A percentile compares a stretch with the other conserved stretches of the same genome.
These are phyloP conservation scores for Columba guinea DNA, from an alignment of 2,797 vertebrate species.

Conservation along the genomic window DNA sequence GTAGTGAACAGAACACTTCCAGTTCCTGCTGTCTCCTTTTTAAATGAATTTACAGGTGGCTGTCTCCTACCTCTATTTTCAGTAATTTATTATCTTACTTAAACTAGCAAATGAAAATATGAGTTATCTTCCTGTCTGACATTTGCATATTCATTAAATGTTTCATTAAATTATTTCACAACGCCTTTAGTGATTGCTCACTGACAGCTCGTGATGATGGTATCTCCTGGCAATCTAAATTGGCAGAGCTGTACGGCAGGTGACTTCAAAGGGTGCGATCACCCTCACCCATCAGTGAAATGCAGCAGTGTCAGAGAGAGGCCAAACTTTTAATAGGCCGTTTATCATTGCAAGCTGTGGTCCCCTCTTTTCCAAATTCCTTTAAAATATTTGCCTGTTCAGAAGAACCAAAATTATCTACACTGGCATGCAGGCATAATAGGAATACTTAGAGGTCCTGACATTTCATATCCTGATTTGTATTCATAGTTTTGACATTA, in stretches of 20 bases:
- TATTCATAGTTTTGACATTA: not conserved
- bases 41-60: not conserved
- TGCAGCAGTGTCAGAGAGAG: not conserved
- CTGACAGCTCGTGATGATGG: not conserved
- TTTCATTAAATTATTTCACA: constrained; percentile 25
- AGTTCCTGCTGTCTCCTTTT: not conserved
- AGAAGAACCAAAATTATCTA: not conserved
- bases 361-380: not conserved
- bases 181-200: not conserved
- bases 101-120: not conserved
- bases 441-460: not conserved
- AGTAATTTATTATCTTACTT: constrained; percentile 42
- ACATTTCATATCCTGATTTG: not conserved
- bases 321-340: not conserved
- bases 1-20: not conserved
- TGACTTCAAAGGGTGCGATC: not conserved
- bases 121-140: constrained; percentile 26
- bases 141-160: constrained; percentile 60
- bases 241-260: not conserved
- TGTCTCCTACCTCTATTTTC: constrained; percentile 8
- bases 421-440: not conserved
- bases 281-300: not conserved
- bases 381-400: constrained; percentile 15
- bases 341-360: not conserved
- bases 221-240: not conserved